Percentiles rank a stretch among this genome's conserved stretches.
These are phyloP conservation scores for Thinocorus orbignyianus DNA, from an alignment of 2,113 vertebrate species.

Conservation along the genomic window DNA sequence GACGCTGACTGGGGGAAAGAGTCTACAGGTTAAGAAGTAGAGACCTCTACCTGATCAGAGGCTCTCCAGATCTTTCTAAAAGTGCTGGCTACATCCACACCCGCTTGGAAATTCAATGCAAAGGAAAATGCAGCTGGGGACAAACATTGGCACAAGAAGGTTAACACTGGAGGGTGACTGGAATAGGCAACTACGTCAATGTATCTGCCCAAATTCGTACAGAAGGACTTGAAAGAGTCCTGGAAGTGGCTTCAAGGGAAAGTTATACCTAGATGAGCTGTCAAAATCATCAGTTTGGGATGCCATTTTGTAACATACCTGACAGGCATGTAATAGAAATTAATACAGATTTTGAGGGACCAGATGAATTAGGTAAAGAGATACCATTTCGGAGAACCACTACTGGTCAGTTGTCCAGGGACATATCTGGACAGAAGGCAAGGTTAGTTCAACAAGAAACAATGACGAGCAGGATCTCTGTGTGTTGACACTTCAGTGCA, in stretches of 20 bases:
- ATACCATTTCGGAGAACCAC: background rate
- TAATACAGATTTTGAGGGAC: background rate
- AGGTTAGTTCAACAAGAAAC: background rate
- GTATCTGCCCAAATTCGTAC: background rate
- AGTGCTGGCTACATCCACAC: background rate
- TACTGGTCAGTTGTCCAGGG: background rate
- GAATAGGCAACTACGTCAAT: background rate
- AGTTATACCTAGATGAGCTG: background rate
- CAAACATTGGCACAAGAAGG: fast-evolving
- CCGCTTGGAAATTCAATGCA: background rate
- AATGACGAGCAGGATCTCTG: background rate
- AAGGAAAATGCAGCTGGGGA: background rate
- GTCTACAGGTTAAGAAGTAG: background rate
- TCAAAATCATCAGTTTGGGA: background rate
- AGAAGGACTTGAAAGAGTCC: fast-evolving
- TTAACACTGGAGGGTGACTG: background rate
- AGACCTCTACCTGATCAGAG: background rate
- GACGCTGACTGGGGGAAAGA: background rate
- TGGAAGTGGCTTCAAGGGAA: background rate
- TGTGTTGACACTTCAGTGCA: background rate
- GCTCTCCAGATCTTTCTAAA: background rate
- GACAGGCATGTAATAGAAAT: background rate
- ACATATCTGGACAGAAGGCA: background rate
- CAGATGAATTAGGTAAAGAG: background rate
- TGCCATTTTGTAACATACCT: background rate